These are phyloP conservation scores for Petrocephalus schoutedeni DNA, from an alignment of 2,797 vertebrate species.

Conservation along the genomic window DNA sequence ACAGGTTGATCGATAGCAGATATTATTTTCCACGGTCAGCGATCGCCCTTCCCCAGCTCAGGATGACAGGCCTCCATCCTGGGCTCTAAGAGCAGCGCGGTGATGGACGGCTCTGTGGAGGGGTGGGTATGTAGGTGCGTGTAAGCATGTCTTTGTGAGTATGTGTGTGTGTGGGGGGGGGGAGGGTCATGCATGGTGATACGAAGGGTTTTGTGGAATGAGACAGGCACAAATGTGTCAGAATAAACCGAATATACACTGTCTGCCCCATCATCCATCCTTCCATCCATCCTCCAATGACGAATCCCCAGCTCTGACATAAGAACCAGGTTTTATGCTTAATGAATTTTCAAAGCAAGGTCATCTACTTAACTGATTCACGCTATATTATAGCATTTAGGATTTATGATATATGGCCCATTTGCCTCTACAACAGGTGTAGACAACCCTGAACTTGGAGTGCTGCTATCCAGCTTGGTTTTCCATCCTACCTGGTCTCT, in stretches of 20 bases:
- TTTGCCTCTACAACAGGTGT: neutral
- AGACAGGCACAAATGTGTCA: neutral
- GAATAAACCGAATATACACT: neutral
- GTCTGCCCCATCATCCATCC: neutral
- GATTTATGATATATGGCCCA: neutral
- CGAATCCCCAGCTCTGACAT: neutral
- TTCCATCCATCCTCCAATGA: neutral
- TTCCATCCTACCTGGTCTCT: neutral
- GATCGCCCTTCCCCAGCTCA: conserved; percentile 65
- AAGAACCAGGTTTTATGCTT: neutral
- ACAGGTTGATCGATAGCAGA: conserved; percentile 66
- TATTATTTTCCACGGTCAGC: conserved; percentile 70
- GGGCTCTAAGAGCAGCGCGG: neutral
- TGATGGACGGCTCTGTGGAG: neutral
- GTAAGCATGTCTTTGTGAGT: neutral
- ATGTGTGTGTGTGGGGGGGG: neutral
- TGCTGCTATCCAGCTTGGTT: neutral
- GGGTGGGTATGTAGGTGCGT: neutral
- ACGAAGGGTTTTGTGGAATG: neutral
- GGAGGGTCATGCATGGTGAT: neutral
- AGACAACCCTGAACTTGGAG: neutral
- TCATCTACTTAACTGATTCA: neutral
- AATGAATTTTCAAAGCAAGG: neutral
- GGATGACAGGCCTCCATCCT: conserved; percentile 49
- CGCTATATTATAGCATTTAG: neutral